Evolutionary conservation across 1,140 invertebrate species (phyloP).

Genomic region (Drosophila asahinai): DNA sequence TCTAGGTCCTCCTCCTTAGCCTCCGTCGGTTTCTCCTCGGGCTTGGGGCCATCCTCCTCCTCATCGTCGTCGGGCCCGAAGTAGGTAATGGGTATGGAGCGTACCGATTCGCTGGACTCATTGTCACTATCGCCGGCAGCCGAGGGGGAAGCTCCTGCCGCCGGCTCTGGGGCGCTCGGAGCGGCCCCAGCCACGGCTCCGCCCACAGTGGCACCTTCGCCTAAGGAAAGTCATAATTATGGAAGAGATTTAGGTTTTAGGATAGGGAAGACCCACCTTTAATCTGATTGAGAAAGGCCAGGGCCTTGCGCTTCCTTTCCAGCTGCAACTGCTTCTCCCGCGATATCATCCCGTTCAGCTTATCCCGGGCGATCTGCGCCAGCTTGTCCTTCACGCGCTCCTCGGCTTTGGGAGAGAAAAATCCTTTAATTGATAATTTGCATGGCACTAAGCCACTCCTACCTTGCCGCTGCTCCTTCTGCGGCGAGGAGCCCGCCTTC

Average conservation of each 20-base stretch:
- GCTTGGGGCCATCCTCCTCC: neutral
- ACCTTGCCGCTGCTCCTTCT: slow-evolving; percentile 78
- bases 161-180: slow-evolving; percentile 14
- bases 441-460: neutral
- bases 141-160: slow-evolving; percentile 1
- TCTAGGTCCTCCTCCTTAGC: slow-evolving; percentile 3
- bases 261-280: slow-evolving; percentile 73
- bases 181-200: neutral
- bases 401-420: slow-evolving; percentile 85
- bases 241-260: rapidly evolving
- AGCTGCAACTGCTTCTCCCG: slow-evolving; percentile 89
- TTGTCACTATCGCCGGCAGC: slow-evolving; percentile 27
- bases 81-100: slow-evolving; percentile 83
- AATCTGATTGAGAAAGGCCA: slow-evolving; percentile 88
- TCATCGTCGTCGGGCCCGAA: slow-evolving; percentile 78
- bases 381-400: slow-evolving; percentile 89
- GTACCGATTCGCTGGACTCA: slow-evolving; percentile 75
- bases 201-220: slow-evolving; percentile 32
- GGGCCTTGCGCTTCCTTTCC: slow-evolving; percentile 89
- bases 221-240: slow-evolving; percentile 1
- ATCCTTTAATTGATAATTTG: neutral
- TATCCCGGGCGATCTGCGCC: slow-evolving; percentile 87
- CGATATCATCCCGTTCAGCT: slow-evolving; percentile 86
- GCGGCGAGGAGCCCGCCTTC: slow-evolving; percentile 38
- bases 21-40: neutral